Evolutionary conservation across 2,113 vertebrate species (phyloP).

Genomic region (Epinephelus cyanopodus): DNA sequence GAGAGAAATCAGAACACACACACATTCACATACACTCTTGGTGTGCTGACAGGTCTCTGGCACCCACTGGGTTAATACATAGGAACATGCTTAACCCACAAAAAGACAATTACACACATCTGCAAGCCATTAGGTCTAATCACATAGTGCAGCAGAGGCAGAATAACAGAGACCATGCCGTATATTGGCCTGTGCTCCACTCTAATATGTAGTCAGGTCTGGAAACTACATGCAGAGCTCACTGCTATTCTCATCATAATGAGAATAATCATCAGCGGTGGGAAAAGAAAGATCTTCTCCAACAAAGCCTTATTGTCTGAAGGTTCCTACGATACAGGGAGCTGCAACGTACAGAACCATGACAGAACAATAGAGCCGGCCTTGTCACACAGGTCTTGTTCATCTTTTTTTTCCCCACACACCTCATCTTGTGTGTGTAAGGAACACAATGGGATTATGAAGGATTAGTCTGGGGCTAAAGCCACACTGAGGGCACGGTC

Average conservation of each 20-base stretch:
- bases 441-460: constrained; percentile 53
- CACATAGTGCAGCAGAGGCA: constrained; percentile 55
- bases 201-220: constrained; percentile 44
- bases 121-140: constrained; percentile 78
- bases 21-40: not conserved
- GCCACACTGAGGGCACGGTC: not conserved
- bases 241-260: constrained; percentile 43
- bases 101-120: constrained; percentile 77
- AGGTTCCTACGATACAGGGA: constrained; percentile 19
- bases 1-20: not conserved
- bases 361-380: constrained; percentile 35
- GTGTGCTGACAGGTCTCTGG: constrained; percentile 37
- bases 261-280: constrained; percentile 36
- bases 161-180: constrained; percentile 35
- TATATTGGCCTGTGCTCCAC: constrained; percentile 42
- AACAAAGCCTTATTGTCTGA: constrained; percentile 59
- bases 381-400: constrained; percentile 34
- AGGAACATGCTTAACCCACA: constrained; percentile 69
- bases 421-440: constrained; percentile 32
- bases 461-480: constrained; percentile 38
- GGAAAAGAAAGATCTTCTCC: constrained; percentile 24
- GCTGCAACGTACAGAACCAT: not conserved
- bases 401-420: not conserved
- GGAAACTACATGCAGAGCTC: constrained; percentile 50
- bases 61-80: constrained; percentile 62